A percentile compares a stretch with the other conserved stretches of the same genome.
phyloP scores from a whole-genome alignment of 2,113 vertebrate genomes.

The Gasterosteus aculeatus region DNA sequence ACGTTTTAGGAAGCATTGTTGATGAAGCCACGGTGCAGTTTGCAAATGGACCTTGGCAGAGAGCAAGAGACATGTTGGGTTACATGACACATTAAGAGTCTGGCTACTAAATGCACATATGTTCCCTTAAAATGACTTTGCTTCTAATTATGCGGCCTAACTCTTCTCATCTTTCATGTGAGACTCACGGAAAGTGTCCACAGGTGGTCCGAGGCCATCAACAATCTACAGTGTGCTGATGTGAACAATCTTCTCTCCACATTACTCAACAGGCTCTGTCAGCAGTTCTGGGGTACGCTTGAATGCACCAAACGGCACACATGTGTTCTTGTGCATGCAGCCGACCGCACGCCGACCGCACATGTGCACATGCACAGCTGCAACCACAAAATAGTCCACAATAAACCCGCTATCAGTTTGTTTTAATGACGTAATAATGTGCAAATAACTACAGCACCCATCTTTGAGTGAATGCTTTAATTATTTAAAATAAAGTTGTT shows the following conservation, averaged over 20 bases:
- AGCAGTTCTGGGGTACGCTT: slow-evolving; percentile 57
- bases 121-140: slow-evolving; percentile 35
- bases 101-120: slow-evolving; percentile 14
- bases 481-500: not conserved
- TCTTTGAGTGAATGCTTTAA: not conserved
- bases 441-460: not conserved
- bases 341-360: slow-evolving; percentile 16
- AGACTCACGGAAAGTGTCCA: slow-evolving; percentile 49
- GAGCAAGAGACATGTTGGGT: slow-evolving; percentile 12
- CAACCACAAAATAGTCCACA: slow-evolving; percentile 4
- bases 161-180: slow-evolving; percentile 33
- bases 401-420: not conserved
- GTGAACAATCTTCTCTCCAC: slow-evolving; percentile 53
- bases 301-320: slow-evolving; percentile 36
- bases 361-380: slow-evolving; percentile 40
- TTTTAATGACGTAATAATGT: not conserved
- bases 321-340: slow-evolving; percentile 31
- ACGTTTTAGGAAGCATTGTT: not conserved
- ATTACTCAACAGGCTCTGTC: slow-evolving; percentile 45
- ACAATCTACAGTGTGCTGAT: slow-evolving; percentile 68
- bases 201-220: slow-evolving; percentile 52
- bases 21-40: slow-evolving; percentile 1
- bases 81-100: slow-evolving; percentile 9
- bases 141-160: slow-evolving; percentile 30
- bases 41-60: slow-evolving; percentile 12